Conservation (phyloP, 1,140 invertebrate species). For the Dufourea novaeangliae region DNA sequence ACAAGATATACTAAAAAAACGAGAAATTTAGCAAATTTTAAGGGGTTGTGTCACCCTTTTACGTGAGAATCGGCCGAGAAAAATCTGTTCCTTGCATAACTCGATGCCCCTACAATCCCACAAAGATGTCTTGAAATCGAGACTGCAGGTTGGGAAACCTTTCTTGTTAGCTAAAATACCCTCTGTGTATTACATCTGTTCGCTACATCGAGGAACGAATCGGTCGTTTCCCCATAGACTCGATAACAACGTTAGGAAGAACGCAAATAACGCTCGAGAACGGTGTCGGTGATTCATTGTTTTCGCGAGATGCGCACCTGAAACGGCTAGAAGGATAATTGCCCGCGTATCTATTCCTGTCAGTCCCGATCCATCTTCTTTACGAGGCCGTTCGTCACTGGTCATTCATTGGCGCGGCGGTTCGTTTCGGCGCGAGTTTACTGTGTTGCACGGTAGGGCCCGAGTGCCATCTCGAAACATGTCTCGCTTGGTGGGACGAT, state of each 20-base stretch:
- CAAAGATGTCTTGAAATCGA: too few relatives aligned
- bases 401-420: slow-evolving; percentile 50
- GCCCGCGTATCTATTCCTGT: slow-evolving; percentile 52
- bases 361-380: slow-evolving; percentile 59
- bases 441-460: neutral
- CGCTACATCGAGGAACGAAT: too few relatives aligned
- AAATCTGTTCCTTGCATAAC: too few relatives aligned
- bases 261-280: slow-evolving; percentile 24
- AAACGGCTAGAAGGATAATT: slow-evolving; percentile 52
- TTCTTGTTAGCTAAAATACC: too few relatives aligned
- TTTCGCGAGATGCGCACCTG: slow-evolving; percentile 37
- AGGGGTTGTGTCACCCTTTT: too few relatives aligned
- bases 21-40: too few relatives aligned
- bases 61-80: too few relatives aligned
- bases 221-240: too few relatives aligned
- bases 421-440: slow-evolving; percentile 22
- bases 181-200: too few relatives aligned
- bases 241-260: slow-evolving; percentile 7
- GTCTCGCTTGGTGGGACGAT: neutral
- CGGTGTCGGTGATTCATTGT: slow-evolving; percentile 50
- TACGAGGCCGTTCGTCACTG: slow-evolving; percentile 54
- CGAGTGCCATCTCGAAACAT: slow-evolving; percentile 36
- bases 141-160: too few relatives aligned
- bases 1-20: too few relatives aligned
- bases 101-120: too few relatives aligned